Evolutionary conservation across 2,888 invertebrate genomes (phyloP).

Genomic region (Eustalomyia histrio): DNA sequence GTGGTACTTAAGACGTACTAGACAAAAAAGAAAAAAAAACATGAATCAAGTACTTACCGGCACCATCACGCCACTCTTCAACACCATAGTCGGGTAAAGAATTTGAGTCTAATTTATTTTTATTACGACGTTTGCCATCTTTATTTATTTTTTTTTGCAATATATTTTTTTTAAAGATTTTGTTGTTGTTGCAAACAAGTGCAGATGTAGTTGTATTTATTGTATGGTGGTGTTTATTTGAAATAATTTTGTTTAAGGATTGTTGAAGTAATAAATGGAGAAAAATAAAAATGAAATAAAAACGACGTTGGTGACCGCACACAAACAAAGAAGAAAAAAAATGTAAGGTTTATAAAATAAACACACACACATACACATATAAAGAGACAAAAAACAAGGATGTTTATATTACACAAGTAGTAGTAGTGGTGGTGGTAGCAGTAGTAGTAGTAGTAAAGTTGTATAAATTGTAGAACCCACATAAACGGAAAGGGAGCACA

Average conservation of each 20-base stretch:
- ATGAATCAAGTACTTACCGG: conserved; percentile 66
- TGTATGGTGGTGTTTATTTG: conserved; percentile 57
- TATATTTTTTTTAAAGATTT: conserved; percentile 63
- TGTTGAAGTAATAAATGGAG: conserved; percentile 66
- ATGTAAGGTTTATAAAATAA: conserved; percentile 26
- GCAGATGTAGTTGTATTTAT: conserved; percentile 47
- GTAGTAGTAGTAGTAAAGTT: too few species aligned
- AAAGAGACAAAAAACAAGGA: background rate
- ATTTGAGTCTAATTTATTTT: conserved; percentile 82
- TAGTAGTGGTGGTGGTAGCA: background rate
- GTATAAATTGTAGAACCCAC: background rate
- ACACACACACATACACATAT: conserved; percentile 24
- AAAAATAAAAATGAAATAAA: conserved; percentile 56
- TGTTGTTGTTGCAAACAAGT: conserved; percentile 37
- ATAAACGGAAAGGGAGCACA: conserved; percentile 36
- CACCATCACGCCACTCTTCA: conserved; percentile 87
- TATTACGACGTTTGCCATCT: conserved; percentile 79
- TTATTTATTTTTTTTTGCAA: conserved; percentile 68
- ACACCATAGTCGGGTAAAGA: conserved; percentile 85
- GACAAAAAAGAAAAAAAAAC: conserved; percentile 42
- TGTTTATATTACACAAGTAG: conserved; percentile 22
- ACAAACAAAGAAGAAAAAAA: background rate
- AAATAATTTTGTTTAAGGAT: conserved; percentile 66
- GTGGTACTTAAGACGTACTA: conserved; percentile 20
- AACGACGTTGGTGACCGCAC: conserved; percentile 62